phyloP scores from a whole-genome alignment of 2,113 vertebrate species.

The Zosterops japonicus region DNA sequence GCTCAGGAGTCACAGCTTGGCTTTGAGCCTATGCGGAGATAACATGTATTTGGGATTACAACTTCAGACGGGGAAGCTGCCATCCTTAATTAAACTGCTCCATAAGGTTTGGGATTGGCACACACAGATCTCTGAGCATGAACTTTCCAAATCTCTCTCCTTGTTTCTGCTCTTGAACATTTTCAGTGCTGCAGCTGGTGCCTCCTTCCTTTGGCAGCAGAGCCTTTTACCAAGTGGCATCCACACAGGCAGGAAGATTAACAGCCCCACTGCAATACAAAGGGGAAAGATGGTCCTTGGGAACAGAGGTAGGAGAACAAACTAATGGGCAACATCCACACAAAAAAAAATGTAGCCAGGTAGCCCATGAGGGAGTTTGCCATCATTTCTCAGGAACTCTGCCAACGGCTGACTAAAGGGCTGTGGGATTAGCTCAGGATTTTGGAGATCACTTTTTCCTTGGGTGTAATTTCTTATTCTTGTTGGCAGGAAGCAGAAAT shows the following conservation, averaged over 20 bases:
- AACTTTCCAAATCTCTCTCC: background rate
- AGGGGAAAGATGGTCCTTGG: background rate
- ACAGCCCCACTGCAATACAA: background rate
- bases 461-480: background rate
- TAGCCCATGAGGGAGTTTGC: background rate
- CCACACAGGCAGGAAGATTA: background rate
- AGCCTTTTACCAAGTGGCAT: background rate
- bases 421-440: background rate
- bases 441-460: background rate
- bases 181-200: background rate
- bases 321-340: background rate
- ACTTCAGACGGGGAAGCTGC: background rate
- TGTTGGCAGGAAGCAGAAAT: background rate
- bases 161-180: background rate
- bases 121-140: background rate
- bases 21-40: background rate
- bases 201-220: background rate
- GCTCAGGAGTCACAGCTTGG: background rate
- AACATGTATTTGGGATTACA: background rate
- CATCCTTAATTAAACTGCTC: background rate
- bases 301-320: background rate
- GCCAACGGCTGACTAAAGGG: background rate
- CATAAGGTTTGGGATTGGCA: background rate
- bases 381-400: background rate
- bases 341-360: background rate